phyloP scores from a whole-genome alignment of 2,797 vertebrate genomes.

The Epinephelus coioides region DNA sequence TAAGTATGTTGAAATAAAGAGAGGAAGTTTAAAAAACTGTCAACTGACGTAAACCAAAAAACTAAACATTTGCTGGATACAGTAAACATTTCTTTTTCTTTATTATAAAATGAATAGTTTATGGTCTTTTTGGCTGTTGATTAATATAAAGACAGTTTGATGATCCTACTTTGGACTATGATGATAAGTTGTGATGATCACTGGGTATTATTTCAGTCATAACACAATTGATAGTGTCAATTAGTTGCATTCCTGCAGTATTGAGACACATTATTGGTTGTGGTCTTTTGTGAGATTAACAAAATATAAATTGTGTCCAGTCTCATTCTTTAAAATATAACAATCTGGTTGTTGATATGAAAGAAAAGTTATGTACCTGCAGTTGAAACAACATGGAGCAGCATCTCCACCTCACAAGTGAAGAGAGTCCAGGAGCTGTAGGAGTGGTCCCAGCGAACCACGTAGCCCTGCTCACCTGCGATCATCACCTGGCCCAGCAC shows the following conservation, averaged over 20 bases:
- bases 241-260: neutral
- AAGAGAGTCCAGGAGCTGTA: slow-evolving; percentile 98
- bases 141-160: neutral
- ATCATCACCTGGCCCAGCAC: slow-evolving; percentile 93
- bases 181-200: neutral
- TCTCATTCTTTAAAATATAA: neutral
- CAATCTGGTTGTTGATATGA: neutral
- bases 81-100: neutral
- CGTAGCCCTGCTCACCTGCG: slow-evolving; percentile 90
- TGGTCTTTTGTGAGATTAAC: neutral
- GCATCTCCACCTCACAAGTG: slow-evolving; percentile 98
- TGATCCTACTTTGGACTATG: neutral
- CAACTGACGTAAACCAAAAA: no score
- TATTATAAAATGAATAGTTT: neutral
- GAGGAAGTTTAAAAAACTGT: neutral
- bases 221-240: neutral
- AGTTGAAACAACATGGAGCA: slow-evolving; percentile 97
- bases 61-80: neutral
- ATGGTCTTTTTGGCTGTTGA: no score
- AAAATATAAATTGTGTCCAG: no score
- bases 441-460: slow-evolving; percentile 97
- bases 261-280: neutral
- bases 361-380: slow-evolving; percentile 86
- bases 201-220: neutral
- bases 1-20: neutral